These are phyloP conservation scores for Lucilia cuprina DNA, from an alignment of 1,140 invertebrate species.

Conservation along the genomic window DNA sequence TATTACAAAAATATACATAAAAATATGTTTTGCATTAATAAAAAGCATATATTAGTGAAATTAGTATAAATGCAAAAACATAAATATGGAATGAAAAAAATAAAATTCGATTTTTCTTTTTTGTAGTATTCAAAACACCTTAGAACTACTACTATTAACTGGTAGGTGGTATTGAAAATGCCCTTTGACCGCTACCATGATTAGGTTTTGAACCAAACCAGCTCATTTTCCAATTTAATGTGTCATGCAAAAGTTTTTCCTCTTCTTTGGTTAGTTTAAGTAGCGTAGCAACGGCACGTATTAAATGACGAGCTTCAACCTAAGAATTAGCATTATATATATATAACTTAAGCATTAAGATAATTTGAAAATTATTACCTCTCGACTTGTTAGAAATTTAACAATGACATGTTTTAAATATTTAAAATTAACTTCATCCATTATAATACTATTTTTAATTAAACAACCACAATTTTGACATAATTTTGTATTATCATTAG, in stretches of 20 bases:
- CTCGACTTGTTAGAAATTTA: constrained; percentile 88
- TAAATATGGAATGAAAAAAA: neutral
- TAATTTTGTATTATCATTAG: neutral
- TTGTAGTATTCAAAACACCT: neutral
- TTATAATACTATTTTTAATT: constrained; percentile 63
- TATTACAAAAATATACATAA: neutral
- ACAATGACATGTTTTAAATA: constrained; percentile 93
- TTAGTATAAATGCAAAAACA: neutral
- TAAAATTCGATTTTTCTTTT: neutral
- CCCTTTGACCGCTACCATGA: constrained; percentile 67
- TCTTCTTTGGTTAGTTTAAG: constrained; percentile 86
- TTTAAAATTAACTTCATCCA: constrained; percentile 66
- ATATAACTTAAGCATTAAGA: no score
- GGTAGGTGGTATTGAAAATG: constrained; percentile 66
- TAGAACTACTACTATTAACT: constrained; percentile 61
- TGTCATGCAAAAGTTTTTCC: constrained; percentile 85
- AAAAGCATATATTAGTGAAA: neutral
- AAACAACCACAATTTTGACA: constrained; percentile 23
- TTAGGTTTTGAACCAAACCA: constrained; percentile 79
- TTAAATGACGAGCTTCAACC: constrained; percentile 86
- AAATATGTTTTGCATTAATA: neutral
- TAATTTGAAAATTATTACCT: constrained; percentile 65
- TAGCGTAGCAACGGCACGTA: constrained; percentile 84
- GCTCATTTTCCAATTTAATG: constrained; percentile 86
- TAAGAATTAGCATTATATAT: constrained; percentile 37